Conservation (phyloP, 2,113 vertebrate species). For the Eurypyga helias region DNA sequence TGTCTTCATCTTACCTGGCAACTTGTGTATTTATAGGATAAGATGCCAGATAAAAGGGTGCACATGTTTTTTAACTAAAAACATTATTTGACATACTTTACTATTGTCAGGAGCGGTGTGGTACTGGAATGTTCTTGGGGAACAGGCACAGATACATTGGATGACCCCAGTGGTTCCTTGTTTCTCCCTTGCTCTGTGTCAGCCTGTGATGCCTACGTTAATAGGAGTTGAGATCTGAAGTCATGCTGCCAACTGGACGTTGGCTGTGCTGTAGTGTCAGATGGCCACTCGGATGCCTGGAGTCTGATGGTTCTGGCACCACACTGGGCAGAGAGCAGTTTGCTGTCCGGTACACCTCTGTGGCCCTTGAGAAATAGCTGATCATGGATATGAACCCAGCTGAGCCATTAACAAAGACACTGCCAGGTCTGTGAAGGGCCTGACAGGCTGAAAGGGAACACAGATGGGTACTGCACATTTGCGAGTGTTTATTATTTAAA, state of each 20-base stretch:
- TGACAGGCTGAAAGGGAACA: background rate
- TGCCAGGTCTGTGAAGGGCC: background rate
- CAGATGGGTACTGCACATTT: background rate
- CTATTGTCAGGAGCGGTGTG: background rate
- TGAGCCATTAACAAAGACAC: background rate
- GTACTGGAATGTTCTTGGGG: background rate
- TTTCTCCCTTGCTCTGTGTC: background rate
- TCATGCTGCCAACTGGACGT: background rate
- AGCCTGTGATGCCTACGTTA: background rate
- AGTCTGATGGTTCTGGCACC: background rate
- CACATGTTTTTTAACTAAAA: background rate
- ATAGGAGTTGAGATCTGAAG: background rate
- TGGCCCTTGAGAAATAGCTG: background rate
- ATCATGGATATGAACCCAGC: background rate
- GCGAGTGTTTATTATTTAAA: slow-evolving; percentile 49
- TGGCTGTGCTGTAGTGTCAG: background rate
- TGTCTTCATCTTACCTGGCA: background rate
- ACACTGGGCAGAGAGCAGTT: background rate
- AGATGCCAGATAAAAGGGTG: background rate
- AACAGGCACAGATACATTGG: background rate
- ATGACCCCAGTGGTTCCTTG: background rate
- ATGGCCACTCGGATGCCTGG: background rate
- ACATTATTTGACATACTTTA: background rate
- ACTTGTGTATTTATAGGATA: background rate
- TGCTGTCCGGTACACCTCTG: background rate